Conservation (phyloP, 2,797 vertebrate species). For the Picus viridis region DNA sequence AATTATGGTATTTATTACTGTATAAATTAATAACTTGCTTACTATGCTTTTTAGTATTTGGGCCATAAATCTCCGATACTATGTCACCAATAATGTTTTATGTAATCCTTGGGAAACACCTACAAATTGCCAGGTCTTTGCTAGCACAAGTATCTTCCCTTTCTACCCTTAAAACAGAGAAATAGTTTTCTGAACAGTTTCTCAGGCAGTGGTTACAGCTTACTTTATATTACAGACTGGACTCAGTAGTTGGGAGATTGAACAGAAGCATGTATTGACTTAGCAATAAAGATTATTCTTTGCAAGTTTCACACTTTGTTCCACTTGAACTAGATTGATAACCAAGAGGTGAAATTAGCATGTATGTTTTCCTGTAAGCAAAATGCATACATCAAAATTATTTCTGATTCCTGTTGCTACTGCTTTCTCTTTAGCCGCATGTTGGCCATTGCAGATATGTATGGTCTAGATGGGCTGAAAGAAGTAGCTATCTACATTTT, state of each 20-base stretch:
- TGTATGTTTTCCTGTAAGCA: slow-evolving; percentile 13
- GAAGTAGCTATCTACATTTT: slow-evolving; percentile 91
- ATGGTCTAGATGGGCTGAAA: slow-evolving; percentile 91
- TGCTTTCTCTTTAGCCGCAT: slow-evolving; percentile 84
- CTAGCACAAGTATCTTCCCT: not conserved
- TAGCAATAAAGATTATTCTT: not conserved
- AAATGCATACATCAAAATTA: not conserved
- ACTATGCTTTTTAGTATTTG: not conserved
- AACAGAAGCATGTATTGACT: too few species aligned
- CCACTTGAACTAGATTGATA: too few species aligned
- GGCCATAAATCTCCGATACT: not conserved
- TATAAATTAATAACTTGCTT: not conserved
- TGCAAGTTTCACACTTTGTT: not conserved
- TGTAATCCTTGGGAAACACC: not conserved
- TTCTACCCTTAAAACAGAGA: not conserved
- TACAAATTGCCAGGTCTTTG: not conserved
- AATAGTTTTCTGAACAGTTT: not conserved
- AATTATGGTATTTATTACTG: not conserved
- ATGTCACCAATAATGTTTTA: not conserved
- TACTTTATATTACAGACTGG: not conserved
- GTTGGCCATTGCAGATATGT: slow-evolving; percentile 91
- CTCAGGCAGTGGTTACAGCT: not conserved
- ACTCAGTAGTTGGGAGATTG: not conserved
- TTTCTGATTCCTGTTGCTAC: not conserved
- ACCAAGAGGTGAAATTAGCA: not conserved